Percentiles rank a stretch among this genome's conserved stretches.
These are phyloP conservation scores for Drosophila subobscura DNA, from an alignment of 1,140 invertebrate species.

Conservation along the genomic window DNA sequence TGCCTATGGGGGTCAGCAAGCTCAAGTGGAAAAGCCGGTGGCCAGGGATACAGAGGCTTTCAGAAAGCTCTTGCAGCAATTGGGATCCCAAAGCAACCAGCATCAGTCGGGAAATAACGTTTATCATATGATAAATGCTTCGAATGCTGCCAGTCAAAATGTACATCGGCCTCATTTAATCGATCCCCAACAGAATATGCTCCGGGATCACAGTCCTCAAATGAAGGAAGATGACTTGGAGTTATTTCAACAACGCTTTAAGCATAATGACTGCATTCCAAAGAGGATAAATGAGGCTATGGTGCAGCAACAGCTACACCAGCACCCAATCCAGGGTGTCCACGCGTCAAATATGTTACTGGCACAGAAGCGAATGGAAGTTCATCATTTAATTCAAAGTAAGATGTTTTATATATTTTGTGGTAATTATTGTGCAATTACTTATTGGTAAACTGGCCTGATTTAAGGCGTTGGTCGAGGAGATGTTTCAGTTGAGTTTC, in stretches of 20 bases:
- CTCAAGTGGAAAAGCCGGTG: conserved; percentile 39
- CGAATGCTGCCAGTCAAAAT: conserved; percentile 5
- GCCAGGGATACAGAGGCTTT: conserved; percentile 62
- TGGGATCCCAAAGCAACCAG: conserved; percentile 44
- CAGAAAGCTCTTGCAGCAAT: conserved; percentile 62
- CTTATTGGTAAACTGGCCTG: neutral
- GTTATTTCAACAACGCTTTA: conserved; percentile 2
- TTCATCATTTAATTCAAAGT: conserved; percentile 62
- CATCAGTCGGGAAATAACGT: conserved; percentile 15
- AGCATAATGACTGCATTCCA: conserved; percentile 10
- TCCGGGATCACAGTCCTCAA: neutral
- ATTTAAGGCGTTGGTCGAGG: conserved; percentile 46
- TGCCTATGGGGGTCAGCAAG: conserved; percentile 9
- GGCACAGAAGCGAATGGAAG: conserved; percentile 51
- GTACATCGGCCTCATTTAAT: conserved; percentile 2
- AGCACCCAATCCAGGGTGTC: neutral
- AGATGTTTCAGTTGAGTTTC: conserved; percentile 64
- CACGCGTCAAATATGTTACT: conserved; percentile 33
- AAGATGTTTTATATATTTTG: conserved; percentile 8
- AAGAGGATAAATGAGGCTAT: conserved; percentile 10
- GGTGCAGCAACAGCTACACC: conserved; percentile 5
- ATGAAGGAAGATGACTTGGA: conserved; percentile 6
- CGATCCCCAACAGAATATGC: conserved; percentile 11
- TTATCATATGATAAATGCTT: conserved; percentile 17
- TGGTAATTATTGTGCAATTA: neutral